Conservation (phyloP, 2,113 vertebrate species). For the Mellivora capensis region DNA sequence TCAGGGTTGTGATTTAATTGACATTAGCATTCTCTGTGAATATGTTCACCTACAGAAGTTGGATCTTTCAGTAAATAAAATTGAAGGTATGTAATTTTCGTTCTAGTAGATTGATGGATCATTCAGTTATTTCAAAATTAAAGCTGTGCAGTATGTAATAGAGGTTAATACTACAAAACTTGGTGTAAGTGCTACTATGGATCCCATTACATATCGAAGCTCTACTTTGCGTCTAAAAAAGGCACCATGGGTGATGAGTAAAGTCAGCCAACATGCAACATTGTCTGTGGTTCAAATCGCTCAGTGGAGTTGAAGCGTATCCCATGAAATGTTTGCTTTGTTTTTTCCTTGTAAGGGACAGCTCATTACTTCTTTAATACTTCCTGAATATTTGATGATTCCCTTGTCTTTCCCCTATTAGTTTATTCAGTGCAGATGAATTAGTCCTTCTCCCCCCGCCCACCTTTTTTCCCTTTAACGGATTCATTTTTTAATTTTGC, state of each 20-base stretch:
- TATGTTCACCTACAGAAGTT: conserved; percentile 92
- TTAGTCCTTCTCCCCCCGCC: not conserved
- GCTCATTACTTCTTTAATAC: not conserved
- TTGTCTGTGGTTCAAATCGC: not conserved
- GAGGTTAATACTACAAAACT: conserved; percentile 20
- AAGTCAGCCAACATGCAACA: not conserved
- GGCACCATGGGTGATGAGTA: too few species aligned
- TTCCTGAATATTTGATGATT: conserved; percentile 1
- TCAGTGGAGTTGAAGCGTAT: not conserved
- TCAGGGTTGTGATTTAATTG: conserved; percentile 84
- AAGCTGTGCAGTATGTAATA: not conserved
- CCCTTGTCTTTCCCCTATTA: not conserved
- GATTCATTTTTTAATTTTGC: conserved; percentile 5
- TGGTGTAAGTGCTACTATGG: not conserved
- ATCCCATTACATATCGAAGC: not conserved
- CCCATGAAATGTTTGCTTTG: not conserved
- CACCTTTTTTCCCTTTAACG: not conserved
- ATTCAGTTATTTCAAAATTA: not conserved
- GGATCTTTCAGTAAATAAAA: conserved; percentile 92
- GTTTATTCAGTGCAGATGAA: not conserved
- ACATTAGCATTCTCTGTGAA: conserved; percentile 86
- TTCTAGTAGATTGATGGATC: not conserved
- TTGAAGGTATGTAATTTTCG: conserved; percentile 86
- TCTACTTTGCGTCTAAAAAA: not conserved
- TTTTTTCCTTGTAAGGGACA: not conserved